These are phyloP conservation scores for Pogonognathellus flavescens DNA, from an alignment of 1,140 invertebrate species.

Conservation along the genomic window DNA sequence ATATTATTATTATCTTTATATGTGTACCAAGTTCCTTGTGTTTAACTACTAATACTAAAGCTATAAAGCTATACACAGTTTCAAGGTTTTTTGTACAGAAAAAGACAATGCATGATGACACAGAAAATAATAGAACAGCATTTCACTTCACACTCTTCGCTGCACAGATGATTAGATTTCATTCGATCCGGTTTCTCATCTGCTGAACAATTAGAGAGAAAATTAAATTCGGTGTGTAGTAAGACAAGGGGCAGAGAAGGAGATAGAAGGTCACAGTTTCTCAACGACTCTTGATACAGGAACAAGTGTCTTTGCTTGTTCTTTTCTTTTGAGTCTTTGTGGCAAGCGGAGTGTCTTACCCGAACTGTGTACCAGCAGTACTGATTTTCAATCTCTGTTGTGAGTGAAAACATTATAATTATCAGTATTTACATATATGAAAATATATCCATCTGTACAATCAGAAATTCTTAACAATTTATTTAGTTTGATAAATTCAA, in stretches of 20 bases:
- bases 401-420: background rate
- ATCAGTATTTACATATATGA: background rate
- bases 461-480: background rate
- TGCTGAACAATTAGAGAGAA: slow-evolving; percentile 29
- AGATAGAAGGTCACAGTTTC: background rate
- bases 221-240: slow-evolving; percentile 12
- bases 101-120: slow-evolving; percentile 34
- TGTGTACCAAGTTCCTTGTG: background rate
- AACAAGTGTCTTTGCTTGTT: slow-evolving; percentile 15
- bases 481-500: background rate
- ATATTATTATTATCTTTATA: background rate
- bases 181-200: slow-evolving; percentile 16
- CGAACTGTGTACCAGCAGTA: background rate
- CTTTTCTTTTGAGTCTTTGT: slow-evolving; percentile 27
- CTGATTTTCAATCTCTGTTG: background rate
- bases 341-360: background rate
- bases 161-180: slow-evolving; percentile 35
- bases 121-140: slow-evolving; percentile 33
- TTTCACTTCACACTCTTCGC: slow-evolving; percentile 9
- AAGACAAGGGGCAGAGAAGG: background rate
- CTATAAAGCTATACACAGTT: background rate
- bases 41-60: background rate
- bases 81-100: background rate
- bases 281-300: background rate
- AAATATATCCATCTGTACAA: background rate